phyloP scores from a whole-genome alignment of 2,797 vertebrate genomes.

The Mycteria americana region DNA sequence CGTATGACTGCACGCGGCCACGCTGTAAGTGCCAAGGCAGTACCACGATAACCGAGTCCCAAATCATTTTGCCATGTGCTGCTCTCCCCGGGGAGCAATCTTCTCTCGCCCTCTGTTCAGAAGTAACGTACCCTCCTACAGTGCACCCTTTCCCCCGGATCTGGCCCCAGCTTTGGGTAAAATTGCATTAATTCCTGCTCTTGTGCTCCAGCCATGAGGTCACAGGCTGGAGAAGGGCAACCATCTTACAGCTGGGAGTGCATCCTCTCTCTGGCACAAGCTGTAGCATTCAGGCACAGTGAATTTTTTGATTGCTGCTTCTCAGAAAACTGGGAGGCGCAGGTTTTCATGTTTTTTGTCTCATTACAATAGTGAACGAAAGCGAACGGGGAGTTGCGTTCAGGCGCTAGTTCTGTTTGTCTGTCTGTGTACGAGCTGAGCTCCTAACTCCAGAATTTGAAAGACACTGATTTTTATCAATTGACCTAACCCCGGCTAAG shows the following conservation, averaged over 20 bases:
- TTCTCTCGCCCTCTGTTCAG: neutral
- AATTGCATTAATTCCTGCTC: neutral
- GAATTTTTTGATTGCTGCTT: neutral
- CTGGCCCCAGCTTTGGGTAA: neutral
- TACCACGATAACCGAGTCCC: neutral
- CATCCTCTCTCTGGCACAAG: neutral
- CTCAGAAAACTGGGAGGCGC: neutral
- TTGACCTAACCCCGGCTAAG: neutral
- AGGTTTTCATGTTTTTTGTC: neutral
- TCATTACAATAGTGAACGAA: neutral
- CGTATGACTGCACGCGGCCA: rapidly evolving
- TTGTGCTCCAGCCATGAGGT: neutral
- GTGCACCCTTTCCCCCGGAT: neutral
- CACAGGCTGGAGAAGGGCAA: neutral
- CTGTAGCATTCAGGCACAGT: neutral
- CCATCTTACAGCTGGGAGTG: neutral
- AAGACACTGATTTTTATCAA: neutral
- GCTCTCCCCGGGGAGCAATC: neutral
- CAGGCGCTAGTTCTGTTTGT: neutral
- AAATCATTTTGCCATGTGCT: neutral
- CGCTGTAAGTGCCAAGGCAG: neutral
- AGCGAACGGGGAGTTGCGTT: neutral
- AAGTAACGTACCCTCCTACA: neutral
- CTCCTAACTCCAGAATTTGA: neutral
- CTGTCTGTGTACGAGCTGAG: neutral